Evolutionary conservation across 2,113 vertebrate species (phyloP).

Genomic region (Sphyrna mokarran): DNA sequence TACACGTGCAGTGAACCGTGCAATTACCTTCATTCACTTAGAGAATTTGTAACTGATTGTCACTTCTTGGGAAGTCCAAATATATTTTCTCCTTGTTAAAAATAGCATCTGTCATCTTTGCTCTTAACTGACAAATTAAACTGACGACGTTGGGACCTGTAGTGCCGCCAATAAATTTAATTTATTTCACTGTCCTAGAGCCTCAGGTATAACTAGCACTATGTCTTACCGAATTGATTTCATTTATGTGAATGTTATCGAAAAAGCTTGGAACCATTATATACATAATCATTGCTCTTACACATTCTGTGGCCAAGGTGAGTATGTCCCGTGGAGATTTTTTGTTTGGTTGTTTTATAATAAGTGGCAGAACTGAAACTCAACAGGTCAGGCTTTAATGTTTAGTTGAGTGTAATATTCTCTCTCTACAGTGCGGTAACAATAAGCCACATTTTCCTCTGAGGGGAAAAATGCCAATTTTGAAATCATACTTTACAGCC

Average conservation of each 20-base stretch:
- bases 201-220: background rate
- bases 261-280: background rate
- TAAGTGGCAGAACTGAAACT: background rate
- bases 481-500: background rate
- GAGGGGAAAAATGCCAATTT: background rate
- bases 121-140: conserved; percentile 16
- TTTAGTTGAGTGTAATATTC: conserved; percentile 5
- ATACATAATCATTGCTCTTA: background rate
- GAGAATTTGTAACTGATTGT: conserved; percentile 22
- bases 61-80: conserved; percentile 10
- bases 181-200: background rate
- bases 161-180: background rate
- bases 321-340: background rate
- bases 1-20: background rate
- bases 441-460: background rate
- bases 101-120: conserved; percentile 12
- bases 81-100: conserved; percentile 22
- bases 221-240: conserved; percentile 10
- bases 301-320: background rate
- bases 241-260: background rate
- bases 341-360: background rate
- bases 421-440: background rate
- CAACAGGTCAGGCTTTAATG: background rate
- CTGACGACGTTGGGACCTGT: background rate
- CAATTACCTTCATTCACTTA: conserved; percentile 2